Evolutionary conservation across 1,140 invertebrate species (phyloP).

Genomic region (Stegodyphus mimosarum): DNA sequence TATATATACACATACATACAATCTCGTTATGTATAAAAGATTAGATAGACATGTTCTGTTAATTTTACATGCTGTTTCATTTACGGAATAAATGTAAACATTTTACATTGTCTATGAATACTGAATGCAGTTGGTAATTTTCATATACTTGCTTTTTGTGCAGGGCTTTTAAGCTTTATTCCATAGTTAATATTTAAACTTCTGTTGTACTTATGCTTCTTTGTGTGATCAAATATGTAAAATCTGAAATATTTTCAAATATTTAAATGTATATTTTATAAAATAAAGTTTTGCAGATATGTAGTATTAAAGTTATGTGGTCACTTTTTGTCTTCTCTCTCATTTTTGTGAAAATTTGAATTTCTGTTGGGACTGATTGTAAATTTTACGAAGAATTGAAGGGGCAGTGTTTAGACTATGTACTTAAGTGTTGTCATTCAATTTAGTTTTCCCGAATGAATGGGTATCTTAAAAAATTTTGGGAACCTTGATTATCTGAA

Average conservation of each 20-base stretch:
- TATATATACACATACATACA: background rate
- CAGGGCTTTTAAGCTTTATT: background rate
- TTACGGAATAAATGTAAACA: background rate
- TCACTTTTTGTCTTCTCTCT: background rate
- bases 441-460: background rate
- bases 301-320: background rate
- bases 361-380: background rate
- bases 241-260: slow-evolving; percentile 44
- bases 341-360: background rate
- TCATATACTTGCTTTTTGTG: slow-evolving; percentile 6
- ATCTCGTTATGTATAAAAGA: background rate
- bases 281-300: slow-evolving; percentile 48
- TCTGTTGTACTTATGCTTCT: slow-evolving; percentile 22
- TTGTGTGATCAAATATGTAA: slow-evolving; percentile 11
- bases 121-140: slow-evolving; percentile 2
- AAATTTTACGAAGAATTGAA: background rate
- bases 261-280: slow-evolving; percentile 49
- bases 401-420: too few relatives aligned
- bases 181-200: slow-evolving; percentile 4
- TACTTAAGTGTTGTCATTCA: background rate
- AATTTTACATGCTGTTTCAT: background rate
- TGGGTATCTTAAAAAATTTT: background rate
- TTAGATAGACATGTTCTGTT: background rate
- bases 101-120: background rate
- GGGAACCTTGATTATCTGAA: background rate